These are phyloP conservation scores for Anarsia innoxiella DNA, from an alignment of 2,888 invertebrate genomes.

Conservation along the genomic window DNA sequence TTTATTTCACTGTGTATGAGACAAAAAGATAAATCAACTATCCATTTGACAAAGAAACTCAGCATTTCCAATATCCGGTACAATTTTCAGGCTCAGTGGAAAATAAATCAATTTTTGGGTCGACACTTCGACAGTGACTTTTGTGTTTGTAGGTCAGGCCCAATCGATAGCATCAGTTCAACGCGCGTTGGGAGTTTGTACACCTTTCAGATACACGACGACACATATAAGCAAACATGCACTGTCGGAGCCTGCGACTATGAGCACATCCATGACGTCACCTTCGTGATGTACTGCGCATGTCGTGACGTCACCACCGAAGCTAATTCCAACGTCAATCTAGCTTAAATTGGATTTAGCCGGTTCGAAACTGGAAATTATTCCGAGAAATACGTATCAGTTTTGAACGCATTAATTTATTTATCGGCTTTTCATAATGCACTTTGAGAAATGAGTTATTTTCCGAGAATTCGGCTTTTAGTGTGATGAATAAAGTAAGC, in stretches of 20 bases:
- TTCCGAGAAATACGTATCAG: too few species aligned
- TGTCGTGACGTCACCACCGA: conserved; percentile 34
- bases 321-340: background rate
- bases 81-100: too few species aligned
- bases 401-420: too few species aligned
- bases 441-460: background rate
- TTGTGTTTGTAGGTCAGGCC: conserved; percentile 11
- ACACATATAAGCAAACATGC: background rate
- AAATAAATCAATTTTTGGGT: too few species aligned
- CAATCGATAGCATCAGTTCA: conserved; percentile 2
- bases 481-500: too few species aligned
- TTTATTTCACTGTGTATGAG: too few species aligned
- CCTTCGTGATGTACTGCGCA: conserved; percentile 43
- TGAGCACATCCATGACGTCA: conserved; percentile 31
- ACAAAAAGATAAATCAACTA: too few species aligned
- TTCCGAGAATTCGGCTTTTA: background rate
- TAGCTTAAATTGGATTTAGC: background rate
- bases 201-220: background rate
- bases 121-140: too few species aligned
- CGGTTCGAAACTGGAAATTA: too few species aligned
- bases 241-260: conserved; percentile 7
- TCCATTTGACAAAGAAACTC: too few species aligned
- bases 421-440: too few species aligned
- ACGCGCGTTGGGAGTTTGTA: background rate
- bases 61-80: too few species aligned